Conservation (phyloP, 2,113 vertebrate genomes). For the Castor canadensis region DNA sequence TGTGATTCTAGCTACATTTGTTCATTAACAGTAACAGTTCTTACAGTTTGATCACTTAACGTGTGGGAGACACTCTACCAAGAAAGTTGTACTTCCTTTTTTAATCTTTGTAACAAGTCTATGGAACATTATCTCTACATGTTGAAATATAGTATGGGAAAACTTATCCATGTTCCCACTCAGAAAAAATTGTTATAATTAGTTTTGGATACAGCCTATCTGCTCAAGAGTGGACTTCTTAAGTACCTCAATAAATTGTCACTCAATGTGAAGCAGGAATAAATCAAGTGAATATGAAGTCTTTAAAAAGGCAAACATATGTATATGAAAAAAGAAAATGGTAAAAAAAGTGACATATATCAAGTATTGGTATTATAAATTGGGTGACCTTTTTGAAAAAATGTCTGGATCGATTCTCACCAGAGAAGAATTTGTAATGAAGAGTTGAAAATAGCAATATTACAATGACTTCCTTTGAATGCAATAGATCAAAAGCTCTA, state of each 20-base stretch:
- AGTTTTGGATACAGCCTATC: not conserved
- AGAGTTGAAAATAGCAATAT: not conserved
- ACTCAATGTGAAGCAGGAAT: not conserved
- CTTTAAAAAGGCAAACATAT: not conserved
- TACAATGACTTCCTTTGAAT: not conserved
- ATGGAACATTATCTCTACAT: not conserved
- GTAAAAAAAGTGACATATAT: not conserved
- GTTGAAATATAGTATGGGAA: not conserved
- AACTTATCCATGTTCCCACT: not conserved
- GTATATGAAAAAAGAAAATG: not conserved
- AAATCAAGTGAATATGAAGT: not conserved
- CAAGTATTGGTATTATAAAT: not conserved
- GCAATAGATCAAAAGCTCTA: not conserved
- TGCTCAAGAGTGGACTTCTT: not conserved
- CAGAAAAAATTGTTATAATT: not conserved
- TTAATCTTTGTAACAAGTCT: not conserved
- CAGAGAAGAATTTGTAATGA: not conserved
- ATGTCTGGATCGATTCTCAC: not conserved
- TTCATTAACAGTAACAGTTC: not conserved
- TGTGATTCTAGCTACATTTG: not conserved
- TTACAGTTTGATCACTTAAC: not conserved
- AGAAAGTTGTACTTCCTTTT: not conserved
- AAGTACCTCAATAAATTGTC: not conserved
- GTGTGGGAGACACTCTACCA: not conserved
- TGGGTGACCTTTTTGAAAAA: constrained; percentile 3